Evolutionary conservation across 2,888 invertebrate species (phyloP), one percentile per base, ranked within the genome.

Genomic region (Polydrusus cervinus): DNA sequence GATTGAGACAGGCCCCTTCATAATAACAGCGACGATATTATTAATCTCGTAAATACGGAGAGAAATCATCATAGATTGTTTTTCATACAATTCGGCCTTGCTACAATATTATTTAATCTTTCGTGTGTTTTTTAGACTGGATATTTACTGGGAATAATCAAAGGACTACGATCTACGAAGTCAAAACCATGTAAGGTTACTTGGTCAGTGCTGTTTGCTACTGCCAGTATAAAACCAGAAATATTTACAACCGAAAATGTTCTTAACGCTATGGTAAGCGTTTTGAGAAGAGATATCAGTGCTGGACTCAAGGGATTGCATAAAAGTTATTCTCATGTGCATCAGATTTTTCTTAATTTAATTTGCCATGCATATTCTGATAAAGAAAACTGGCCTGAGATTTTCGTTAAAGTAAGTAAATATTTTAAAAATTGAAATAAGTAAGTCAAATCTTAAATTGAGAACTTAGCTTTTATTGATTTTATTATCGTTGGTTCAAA

Each of bases 331-430:
- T 91, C 93, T 0, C 88, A 94, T 53, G 92, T 95, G 49, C 93
- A 95, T 79, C 93, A 96, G 34, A 87, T 97, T 55, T 94, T 95
- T 5, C 93, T 96, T 75, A 97, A 97, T 87, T 89, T 97, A 82
- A 87, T 98, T 67, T 91, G 94, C 83, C 91, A 93, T 79, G 95
- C 95, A 0, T 97, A 93, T 85, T 89, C 91, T 61, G 96, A 97
- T 49, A 93, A 94, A 80, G 92, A 90, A 77, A 92, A 93, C 81
- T 98, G 98, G 98, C 97, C 98, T 0, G 97, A 97, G 84, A 89
- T 92, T 70, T 97, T 98, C 88, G 91, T 98, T 1, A 96, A 95
- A 91, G 95, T 95, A 84, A 80, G 81, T 76, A 57, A n/a, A 34
- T 40, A n/a, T 13, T 45, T n/a, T n/a, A 45, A 16, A 5, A 16